These are phyloP conservation scores for Andrena haemorrhoa DNA, from an alignment of 2,888 invertebrate genomes.

Conservation along the genomic window DNA sequence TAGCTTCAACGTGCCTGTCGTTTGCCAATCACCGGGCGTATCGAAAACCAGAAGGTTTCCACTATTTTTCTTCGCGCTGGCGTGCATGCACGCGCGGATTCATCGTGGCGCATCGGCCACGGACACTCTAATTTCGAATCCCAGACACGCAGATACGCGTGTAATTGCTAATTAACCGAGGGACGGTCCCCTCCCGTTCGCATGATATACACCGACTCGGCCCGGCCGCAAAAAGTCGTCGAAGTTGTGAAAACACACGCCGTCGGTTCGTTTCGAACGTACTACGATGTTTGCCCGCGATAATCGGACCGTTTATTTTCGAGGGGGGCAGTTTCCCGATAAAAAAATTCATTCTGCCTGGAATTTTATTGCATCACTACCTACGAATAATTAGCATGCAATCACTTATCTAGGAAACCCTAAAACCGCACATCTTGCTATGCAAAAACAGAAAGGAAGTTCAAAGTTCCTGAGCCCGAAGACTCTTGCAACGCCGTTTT, in stretches of 20 bases:
- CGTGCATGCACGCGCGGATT: constrained; percentile 28
- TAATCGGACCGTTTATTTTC: not conserved
- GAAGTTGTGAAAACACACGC: constrained; percentile 3
- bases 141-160: constrained; percentile 65
- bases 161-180: constrained; percentile 64
- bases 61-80: constrained; percentile 10
- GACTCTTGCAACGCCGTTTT: too few species aligned
- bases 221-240: constrained; percentile 29
- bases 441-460: too few species aligned
- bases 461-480: too few species aligned
- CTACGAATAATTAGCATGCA: too few species aligned
- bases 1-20: constrained; percentile 32
- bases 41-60: constrained; percentile 16
- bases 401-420: too few species aligned
- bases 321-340: not conserved
- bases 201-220: constrained; percentile 33
- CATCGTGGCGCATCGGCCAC: constrained; percentile 53
- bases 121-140: constrained; percentile 66
- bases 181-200: constrained; percentile 48
- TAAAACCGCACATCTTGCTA: too few species aligned
- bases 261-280: not conserved
- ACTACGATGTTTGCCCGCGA: not conserved
- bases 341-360: not conserved
- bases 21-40: not conserved
- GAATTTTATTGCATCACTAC: too few species aligned